phyloP scores from a whole-genome alignment of 92 coral and sea anemone species.

The Phenganax subtilis region DNA sequence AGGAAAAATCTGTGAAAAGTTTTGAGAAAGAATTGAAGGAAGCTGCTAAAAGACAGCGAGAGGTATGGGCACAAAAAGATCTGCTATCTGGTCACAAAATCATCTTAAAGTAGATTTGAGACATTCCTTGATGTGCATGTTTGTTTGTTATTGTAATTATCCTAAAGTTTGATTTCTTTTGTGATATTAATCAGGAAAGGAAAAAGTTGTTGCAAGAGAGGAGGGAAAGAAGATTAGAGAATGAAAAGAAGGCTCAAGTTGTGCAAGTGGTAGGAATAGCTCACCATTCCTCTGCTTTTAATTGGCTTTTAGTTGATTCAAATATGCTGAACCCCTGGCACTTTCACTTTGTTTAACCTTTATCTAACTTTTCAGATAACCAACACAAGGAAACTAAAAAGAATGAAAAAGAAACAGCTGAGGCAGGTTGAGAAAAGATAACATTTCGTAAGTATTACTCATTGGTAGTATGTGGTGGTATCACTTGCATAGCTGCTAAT shows the following conservation, averaged over 20 bases:
- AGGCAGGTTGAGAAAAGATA: constrained; percentile 70
- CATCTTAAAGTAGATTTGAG: background rate
- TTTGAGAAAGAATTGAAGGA: constrained; percentile 84
- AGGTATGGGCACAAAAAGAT: constrained; percentile 48
- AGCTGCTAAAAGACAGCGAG: constrained; percentile 60
- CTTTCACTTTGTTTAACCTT: background rate
- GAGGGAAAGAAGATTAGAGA: constrained; percentile 68
- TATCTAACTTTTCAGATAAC: constrained; percentile 58
- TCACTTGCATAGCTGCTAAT: background rate
- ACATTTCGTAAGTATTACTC: background rate
- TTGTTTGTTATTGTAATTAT: too few species aligned
- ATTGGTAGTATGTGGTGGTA: too few species aligned
- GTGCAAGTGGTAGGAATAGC: constrained; percentile 78
- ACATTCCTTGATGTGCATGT: too few species aligned
- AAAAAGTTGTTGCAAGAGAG: constrained; percentile 70
- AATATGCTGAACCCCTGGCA: background rate
- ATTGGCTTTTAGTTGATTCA: too few species aligned
- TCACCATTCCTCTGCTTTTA: too few species aligned
- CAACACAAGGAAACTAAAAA: constrained; percentile 81
- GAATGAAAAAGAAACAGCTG: constrained; percentile 96
- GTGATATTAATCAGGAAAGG: constrained; percentile 56
- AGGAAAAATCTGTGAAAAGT: constrained; percentile 64
- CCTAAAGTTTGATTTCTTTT: background rate
- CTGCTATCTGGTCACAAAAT: background rate
- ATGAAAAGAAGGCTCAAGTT: constrained; percentile 97